Evolutionary conservation across 30 jellyfish, hydroid and myxozoan genomes (phyloP).

Genomic region (Turritopsis dohrnii): DNA sequence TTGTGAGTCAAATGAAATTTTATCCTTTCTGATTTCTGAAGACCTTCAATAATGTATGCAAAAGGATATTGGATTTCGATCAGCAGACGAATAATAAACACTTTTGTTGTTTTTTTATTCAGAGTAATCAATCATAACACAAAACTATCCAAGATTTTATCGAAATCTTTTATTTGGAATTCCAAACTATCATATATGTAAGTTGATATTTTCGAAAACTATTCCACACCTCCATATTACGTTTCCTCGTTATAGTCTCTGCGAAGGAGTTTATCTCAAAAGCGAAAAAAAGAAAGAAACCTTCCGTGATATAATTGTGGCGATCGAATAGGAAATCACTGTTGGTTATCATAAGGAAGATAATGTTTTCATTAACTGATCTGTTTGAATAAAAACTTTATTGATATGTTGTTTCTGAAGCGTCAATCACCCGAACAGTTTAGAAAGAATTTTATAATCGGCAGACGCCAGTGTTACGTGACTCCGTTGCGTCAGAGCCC

Average conservation of each 20-base stretch:
- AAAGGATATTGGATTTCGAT: background rate
- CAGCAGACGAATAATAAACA: no score
- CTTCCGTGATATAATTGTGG: background rate
- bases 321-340: background rate
- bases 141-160: conserved; percentile 1
- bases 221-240: no score
- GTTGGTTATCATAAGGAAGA: background rate
- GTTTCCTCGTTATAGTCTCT: no score
- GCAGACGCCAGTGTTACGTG: background rate
- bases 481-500: no score
- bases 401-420: background rate
- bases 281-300: no score
- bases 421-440: background rate
- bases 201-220: background rate
- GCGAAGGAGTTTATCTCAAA: no score
- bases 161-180: conserved; percentile 23
- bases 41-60: background rate
- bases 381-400: background rate
- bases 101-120: no score
- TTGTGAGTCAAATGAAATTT: conserved; percentile 7
- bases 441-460: no score
- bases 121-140: conserved; percentile 23
- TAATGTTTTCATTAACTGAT: background rate
- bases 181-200: conserved; percentile 21
- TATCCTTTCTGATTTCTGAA: background rate